Evolutionary conservation across 2,888 invertebrate genomes (phyloP).

Genomic region (Vesta saturnalis): DNA sequence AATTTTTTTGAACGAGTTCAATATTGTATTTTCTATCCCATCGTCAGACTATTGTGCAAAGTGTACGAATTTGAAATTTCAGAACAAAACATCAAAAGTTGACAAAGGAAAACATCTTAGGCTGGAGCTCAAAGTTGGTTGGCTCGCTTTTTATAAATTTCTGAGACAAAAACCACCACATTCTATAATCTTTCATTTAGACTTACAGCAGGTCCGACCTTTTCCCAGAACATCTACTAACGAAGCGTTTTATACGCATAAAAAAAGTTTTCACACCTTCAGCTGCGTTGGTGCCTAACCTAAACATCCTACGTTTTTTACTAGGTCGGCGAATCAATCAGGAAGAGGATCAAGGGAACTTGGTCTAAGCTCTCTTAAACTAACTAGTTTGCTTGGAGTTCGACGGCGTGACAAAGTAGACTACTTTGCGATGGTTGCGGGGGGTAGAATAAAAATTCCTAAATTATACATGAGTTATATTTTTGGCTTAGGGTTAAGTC

Average conservation of each 20-base stretch:
- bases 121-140: no score
- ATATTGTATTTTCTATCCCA: conserved; percentile 3
- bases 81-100: no score
- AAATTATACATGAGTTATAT: not conserved
- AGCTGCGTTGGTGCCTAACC: no score
- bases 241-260: no score
- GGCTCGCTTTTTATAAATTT: not conserved
- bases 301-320: not conserved
- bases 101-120: no score
- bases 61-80: not conserved
- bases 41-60: conserved; percentile 4
- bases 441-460: not conserved
- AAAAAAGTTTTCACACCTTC: no score
- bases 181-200: no score
- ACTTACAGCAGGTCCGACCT: not conserved
- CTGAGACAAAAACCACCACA: no score
- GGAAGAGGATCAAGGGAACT: not conserved
- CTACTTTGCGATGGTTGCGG: not conserved
- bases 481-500: not conserved
- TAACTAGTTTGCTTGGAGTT: not conserved
- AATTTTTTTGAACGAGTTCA: no score
- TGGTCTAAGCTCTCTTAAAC: no score
- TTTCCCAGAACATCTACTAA: not conserved
- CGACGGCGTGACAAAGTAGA: not conserved
- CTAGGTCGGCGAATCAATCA: not conserved